These are phyloP conservation scores for Stenoptilia bipunctidactyla DNA, from an alignment of 2,888 invertebrate species.

Conservation along the genomic window DNA sequence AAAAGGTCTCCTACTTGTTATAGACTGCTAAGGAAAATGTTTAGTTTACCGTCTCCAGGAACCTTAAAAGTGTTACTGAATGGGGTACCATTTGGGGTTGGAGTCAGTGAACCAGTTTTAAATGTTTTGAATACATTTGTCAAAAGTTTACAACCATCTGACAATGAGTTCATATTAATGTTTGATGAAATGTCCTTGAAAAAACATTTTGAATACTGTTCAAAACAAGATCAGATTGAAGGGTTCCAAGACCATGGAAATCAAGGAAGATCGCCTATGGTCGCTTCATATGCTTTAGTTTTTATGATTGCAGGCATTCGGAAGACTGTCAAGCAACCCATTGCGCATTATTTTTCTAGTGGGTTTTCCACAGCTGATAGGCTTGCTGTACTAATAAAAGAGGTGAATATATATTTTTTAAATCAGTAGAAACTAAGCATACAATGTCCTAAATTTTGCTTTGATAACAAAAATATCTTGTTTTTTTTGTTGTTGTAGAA, in stretches of 20 bases:
- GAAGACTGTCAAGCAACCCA: slow-evolving; percentile 9
- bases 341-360: slow-evolving; percentile 11
- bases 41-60: slow-evolving; percentile 1
- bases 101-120: slow-evolving; percentile 3
- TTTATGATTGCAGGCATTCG: slow-evolving; percentile 8
- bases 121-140: slow-evolving; percentile 1
- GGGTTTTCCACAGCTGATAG: slow-evolving; percentile 10
- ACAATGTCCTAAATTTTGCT: no score
- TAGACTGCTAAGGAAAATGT: slow-evolving; percentile 2
- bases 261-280: slow-evolving; percentile 1
- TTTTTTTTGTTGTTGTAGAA: no score
- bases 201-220: slow-evolving; percentile 5
- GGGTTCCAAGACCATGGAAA: slow-evolving; percentile 7
- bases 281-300: not conserved
- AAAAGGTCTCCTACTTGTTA: slow-evolving; percentile 3
- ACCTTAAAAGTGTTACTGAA: slow-evolving; percentile 3
- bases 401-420: slow-evolving; percentile 8
- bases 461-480: no score
- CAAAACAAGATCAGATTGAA: slow-evolving; percentile 6
- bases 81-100: slow-evolving; percentile 3
- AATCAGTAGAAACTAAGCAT: not conserved
- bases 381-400: slow-evolving; percentile 11
- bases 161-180: slow-evolving; percentile 3
- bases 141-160: not conserved
- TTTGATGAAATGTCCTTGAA: slow-evolving; percentile 6